phyloP scores from a whole-genome alignment of 1,140 invertebrate genomes.

The Meloidogyne floridensis region DNA sequence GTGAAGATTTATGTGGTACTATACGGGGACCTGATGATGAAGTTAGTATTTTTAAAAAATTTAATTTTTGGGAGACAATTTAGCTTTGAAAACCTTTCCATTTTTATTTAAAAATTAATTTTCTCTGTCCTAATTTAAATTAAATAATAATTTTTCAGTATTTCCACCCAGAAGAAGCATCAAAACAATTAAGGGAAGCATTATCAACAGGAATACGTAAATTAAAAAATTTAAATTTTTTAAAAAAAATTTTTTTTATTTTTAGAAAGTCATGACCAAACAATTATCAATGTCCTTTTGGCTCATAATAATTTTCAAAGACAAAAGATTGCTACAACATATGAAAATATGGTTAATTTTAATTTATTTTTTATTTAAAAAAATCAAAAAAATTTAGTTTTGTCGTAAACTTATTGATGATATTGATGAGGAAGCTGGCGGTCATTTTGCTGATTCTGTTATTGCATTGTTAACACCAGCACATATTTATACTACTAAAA shows the following conservation, averaged over 20 bases:
- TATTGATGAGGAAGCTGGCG: constrained; percentile 53
- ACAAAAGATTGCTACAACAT: constrained; percentile 52
- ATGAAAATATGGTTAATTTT: constrained; percentile 47
- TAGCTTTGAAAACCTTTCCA: too few relatives aligned
- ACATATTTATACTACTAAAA: constrained; percentile 48
- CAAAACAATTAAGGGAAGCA: constrained; percentile 45
- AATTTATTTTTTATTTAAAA: neutral
- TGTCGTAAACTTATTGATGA: constrained; percentile 49
- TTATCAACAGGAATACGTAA: constrained; percentile 50
- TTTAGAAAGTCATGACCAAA: constrained; percentile 50
- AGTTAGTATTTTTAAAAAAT: neutral
- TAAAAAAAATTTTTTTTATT: constrained; percentile 14
- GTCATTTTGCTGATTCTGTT: constrained; percentile 51
- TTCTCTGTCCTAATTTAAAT: too few relatives aligned
- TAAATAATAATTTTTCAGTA: neutral
- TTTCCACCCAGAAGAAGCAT: constrained; percentile 55
- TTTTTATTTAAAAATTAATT: too few relatives aligned
- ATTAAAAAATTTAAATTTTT: constrained; percentile 10
- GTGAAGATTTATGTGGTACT: constrained; percentile 42
- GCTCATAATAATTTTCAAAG: constrained; percentile 54
- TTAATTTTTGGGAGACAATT: too few relatives aligned
- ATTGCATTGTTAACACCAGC: constrained; percentile 47
- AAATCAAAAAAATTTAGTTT: constrained; percentile 5
- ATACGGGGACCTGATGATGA: constrained; percentile 52
- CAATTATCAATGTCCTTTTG: constrained; percentile 46